Conservation (phyloP, 2,797 vertebrate genomes). For the Scolopax bukidnonensis region DNA sequence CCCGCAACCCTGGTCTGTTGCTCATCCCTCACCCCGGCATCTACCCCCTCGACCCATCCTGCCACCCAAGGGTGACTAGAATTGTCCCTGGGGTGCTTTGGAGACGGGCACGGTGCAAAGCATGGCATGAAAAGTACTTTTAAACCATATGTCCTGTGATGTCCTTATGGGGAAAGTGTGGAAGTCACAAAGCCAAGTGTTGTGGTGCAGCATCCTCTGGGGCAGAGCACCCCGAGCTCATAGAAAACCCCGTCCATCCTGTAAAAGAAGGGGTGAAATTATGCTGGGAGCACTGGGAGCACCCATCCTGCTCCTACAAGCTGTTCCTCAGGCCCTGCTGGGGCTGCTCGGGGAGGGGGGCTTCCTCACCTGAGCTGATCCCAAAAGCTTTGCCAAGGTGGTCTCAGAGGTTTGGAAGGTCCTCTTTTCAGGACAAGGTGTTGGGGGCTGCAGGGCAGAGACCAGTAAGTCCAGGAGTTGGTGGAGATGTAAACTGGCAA, state of each 20-base stretch:
- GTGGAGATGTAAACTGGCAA: not conserved
- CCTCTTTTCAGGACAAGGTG: not conserved
- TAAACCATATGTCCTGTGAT: accelerated
- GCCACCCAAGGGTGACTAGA: not conserved
- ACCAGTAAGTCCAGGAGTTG: not conserved
- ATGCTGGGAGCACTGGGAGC: not conserved
- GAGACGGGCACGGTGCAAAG: accelerated
- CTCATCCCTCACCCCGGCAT: accelerated
- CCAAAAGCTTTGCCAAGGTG: not conserved
- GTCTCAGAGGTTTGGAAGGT: not conserved
- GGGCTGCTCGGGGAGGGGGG: accelerated
- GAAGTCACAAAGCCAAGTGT: accelerated
- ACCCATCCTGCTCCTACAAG: not conserved
- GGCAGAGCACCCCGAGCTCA: accelerated
- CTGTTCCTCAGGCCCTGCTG: accelerated
- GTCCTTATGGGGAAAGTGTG: accelerated
- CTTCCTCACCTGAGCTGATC: not conserved
- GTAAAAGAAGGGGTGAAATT: not conserved
- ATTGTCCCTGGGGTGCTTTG: not conserved
- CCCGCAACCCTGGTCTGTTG: accelerated
- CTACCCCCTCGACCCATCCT: accelerated
- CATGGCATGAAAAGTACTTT: accelerated
- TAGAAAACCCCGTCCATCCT: not conserved
- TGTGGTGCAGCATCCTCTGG: accelerated
- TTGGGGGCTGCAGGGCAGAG: too few relatives aligned